Base-by-base conservation (phyloP, 2,113 vertebrate genomes). In the Donacobius atricapilla region DNA sequence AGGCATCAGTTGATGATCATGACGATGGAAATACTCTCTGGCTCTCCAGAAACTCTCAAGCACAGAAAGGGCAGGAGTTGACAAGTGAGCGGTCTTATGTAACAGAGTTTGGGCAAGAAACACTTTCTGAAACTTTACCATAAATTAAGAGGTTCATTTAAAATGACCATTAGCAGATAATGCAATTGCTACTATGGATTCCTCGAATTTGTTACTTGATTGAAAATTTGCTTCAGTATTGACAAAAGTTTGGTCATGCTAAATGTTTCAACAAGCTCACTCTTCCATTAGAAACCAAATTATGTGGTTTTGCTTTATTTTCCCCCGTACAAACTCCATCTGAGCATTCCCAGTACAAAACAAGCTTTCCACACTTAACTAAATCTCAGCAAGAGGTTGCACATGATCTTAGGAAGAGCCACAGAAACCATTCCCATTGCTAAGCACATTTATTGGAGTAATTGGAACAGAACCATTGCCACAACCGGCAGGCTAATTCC, bases 341-440 rank as follows among this genome's bases (percentile, higher is more conserved):
- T 83, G 90, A 96, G 92, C 70, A 1, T 61, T 96, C 94, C 87
- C 90, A 96, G 92, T 47, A 84, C 94, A 96, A 96, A 97, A 95
- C 92, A 96, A 96, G 93, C 82, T 94, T 95, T 95, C 95, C 58
- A 35, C 79, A 60, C 83, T 66, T 87, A 77, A 89, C 95, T 95
- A 83, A 92, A 64, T 91, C 96, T 70, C 82, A 87, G 94, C 87
- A 64, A 92, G 96, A 90, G 96, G 87, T 25, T 87, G 85, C 91
- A 97, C 92, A 95, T 97, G 95, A 96, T 95, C 89, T 77, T 44
- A 83, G 71, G 73, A 90, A 94, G 82, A 93, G 39, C 82, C 95
- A 95, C 86, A 86, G 91, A 87, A 95, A 82, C 86, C 83, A 54
- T 90, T 89, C 90, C 95, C 89, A 94, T 56, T 79, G 89, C 94